Base-by-base conservation (phyloP, 1,140 invertebrate species). In the Diorhabda carinulata region DNA sequence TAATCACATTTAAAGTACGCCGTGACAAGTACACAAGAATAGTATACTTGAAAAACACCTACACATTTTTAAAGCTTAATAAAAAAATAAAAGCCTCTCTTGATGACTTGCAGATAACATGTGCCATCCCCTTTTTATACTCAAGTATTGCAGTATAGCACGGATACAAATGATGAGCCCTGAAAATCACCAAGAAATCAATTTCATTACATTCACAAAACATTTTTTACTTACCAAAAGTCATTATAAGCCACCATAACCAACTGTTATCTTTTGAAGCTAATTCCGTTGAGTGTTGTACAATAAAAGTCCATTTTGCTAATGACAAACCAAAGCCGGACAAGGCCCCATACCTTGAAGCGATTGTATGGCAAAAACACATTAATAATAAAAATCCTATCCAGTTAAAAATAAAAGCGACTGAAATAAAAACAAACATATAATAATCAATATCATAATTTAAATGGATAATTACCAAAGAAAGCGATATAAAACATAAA, bases 251-350 rank as follows among this genome's bases (percentile, higher is more conserved):
- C 91, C 92, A 95, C 91, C 92, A 94, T 4, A 94, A 83, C 92
- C 92, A 95, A 64, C 90, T 91, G 82, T 94, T 95, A 78, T 93
- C 92, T 79, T 89, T 90, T 41, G 90, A 92, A 64, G 91, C 90
- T 70, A 94, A 82, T 71, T 94, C 92, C 68, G 92, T 94, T 68
- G 92, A 93, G 78, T 94, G 90, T 82, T 96, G 96, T 3, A 96
- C 93, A 77, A 97, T 96, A 57, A 95, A 86, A 41, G 94, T 96
- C 95, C 95, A 97, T 84, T 97, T 97, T 70, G 94, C 93, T 71
- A 97, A 85, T 6, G 94, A 96, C 5, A 97, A 84, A 4, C 95
- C 95, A 79, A 97, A 95, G 57, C 95, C 95, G 67, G 95, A 92
- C 25, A 97, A 80, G 4, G 95, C 95, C 59, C 95, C 95, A 81